These are phyloP conservation scores for Pollenia labialis DNA, from an alignment of 2,888 invertebrate genomes.

Conservation along the genomic window DNA sequence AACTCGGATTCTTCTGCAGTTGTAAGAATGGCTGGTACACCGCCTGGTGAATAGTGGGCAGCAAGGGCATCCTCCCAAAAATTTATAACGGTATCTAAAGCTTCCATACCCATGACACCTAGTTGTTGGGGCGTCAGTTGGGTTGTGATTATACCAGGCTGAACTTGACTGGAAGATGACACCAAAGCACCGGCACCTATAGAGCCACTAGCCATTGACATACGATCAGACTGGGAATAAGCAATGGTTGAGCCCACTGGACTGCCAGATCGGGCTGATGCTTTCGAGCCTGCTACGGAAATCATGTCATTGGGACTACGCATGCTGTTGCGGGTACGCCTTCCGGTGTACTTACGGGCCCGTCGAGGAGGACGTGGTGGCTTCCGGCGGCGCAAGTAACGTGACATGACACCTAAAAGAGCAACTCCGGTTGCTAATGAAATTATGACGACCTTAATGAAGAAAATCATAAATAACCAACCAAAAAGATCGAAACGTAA, in stretches of 20 bases:
- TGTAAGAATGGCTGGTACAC: slow-evolving; percentile 87
- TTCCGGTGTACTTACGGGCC: slow-evolving; percentile 86
- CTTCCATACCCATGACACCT: slow-evolving; percentile 97
- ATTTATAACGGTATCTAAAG: slow-evolving; percentile 94
- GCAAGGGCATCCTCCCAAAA: slow-evolving; percentile 98
- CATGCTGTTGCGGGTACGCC: slow-evolving; percentile 86
- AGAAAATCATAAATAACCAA: too few species aligned
- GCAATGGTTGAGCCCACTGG: slow-evolving; percentile 86
- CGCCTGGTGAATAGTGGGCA: slow-evolving; percentile 87
- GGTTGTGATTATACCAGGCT: slow-evolving; percentile 83
- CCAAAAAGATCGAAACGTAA: too few species aligned
- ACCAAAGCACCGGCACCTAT: slow-evolving; percentile 84
- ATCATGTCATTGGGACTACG: slow-evolving; percentile 89
- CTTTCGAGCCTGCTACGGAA: slow-evolving; percentile 88
- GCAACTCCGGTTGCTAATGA: slow-evolving; percentile 88
- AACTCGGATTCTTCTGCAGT: slow-evolving; percentile 94
- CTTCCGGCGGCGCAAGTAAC: slow-evolving; percentile 90
- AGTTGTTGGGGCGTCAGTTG: slow-evolving; percentile 93
- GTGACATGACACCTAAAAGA: slow-evolving; percentile 92
- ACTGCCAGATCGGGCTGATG: slow-evolving; percentile 86
- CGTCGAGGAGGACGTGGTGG: slow-evolving; percentile 87
- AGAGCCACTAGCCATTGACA: slow-evolving; percentile 89
- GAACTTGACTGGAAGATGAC: slow-evolving; percentile 62
- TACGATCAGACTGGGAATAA: slow-evolving; percentile 86
- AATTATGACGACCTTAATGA: slow-evolving; percentile 84